Evolutionary conservation across 1,140 invertebrate species (phyloP), one percentile per base, ranked within the genome.

Genomic region (Alviniconcha marisindica): DNA sequence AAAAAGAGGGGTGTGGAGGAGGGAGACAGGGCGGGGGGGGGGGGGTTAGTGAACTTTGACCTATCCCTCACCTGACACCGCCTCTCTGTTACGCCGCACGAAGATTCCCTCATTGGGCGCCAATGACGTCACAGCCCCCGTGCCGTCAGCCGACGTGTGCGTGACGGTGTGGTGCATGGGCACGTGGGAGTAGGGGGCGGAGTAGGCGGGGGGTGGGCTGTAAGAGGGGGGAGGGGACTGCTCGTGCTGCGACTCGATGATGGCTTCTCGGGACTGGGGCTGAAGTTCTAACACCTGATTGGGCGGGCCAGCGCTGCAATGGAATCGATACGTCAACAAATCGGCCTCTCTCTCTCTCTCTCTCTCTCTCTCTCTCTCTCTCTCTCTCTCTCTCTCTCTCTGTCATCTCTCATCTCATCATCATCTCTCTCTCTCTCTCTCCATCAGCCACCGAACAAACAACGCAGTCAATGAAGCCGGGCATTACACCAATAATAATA

Each of bases 71-170:
- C 63, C 63, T 66, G 40, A 40, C 4, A 51, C 1, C 21, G 36
- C 18, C n/a, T 74, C 56, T 14, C 69, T 44, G 76, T 77, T 83
- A 31, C 81, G 51, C 21, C 85, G 76, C 4, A 86, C 83, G 83
- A 89, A 90, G 2, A 87, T 79, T 2, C 88, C 87, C 48, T 90
- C 89, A 71, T 38, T 66, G 15, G 93, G 91, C 1, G 94, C 93
- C 33, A 94, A 82, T 5, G 92, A 91, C 21, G 95, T 95, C 38
- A 95, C 94, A 1, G 95, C 94, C 83, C 95, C 94, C 48, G 93
- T 90, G 36, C 94, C 92, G 84, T 95, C 94, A 0, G 94, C 93
- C 0, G 84, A 82, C 36, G 90, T 87, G 24, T 86, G 86, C 1
- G 90, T 86, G 1, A 93, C 87, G 2, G 90, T 89, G 28, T 91